Conservation (phyloP, 2,888 invertebrate species). For the Hetaerina titia region DNA sequence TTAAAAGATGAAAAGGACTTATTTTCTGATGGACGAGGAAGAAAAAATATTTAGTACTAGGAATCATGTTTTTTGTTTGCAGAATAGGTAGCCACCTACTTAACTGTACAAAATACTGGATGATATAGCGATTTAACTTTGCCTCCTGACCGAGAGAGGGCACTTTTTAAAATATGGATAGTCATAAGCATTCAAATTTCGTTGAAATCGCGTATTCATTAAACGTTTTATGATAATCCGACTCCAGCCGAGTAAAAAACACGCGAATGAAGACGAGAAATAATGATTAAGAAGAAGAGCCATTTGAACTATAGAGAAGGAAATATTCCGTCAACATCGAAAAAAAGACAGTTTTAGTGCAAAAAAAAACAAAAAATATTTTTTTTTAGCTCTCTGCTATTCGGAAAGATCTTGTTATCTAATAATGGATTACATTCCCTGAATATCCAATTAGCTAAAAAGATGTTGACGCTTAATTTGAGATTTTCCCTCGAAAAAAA, state of each 20-base stretch:
- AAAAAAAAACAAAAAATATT: background rate
- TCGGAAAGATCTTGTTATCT: background rate
- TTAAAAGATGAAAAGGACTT: too few species aligned
- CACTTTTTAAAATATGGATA: background rate
- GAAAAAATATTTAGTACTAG: too few species aligned
- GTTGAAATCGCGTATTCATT: background rate
- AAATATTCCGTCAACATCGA: background rate
- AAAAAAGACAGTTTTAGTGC: background rate
- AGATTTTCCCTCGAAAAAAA: background rate
- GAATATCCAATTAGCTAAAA: background rate
- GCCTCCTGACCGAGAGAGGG: background rate
- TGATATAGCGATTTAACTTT: too few species aligned
- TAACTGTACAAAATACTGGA: too few species aligned
- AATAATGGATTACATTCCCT: background rate
- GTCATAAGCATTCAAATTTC: background rate
- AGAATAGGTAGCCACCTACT: too few species aligned
- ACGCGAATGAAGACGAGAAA: background rate
- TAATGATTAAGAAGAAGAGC: background rate
- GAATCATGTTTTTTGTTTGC: too few species aligned
- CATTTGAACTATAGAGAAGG: background rate
- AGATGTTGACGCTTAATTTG: background rate
- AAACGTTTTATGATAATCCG: background rate
- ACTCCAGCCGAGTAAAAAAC: background rate
- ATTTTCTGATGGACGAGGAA: too few species aligned
- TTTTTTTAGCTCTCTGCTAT: background rate